Base-by-base conservation (phyloP, 2,113 vertebrate genomes). In the Leptobrachium ailaonicum region DNA sequence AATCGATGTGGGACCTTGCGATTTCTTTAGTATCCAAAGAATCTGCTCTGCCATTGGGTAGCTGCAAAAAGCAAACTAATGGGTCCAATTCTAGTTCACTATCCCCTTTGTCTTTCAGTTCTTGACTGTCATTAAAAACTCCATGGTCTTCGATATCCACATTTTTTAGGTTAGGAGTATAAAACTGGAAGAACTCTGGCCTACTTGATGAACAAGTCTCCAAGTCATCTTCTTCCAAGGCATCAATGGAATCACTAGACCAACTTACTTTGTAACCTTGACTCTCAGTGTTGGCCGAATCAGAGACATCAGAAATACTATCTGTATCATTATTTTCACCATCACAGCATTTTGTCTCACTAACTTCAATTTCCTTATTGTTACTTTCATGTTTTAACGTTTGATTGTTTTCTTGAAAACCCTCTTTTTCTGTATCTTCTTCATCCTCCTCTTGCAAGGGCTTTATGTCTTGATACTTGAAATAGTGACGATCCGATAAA, bases 171-270 rank as follows among this genome's bases (percentile, higher is more conserved):
- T 86, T 91, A 1, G 92, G 89, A 0, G 90, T 82, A 80, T 85
- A 88, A 2, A 95, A 88, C 2, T 88, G 93, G 78, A 95, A 84
- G 76, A 85, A 90, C 10, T 88, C 75, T 0, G 88, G 84, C 11
- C 86, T 74, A 75, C 93, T 92, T 2, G 89, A 89, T 71, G 94
- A 96, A 69, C 94, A 94, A 0, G 92, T 74, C 3, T 83, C 96
- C 50, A 80, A 68, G 82, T 95, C 95, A 0, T 98, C 96, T 14
- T 97, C 96, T 47, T 97, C 95, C 63, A 99, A 86, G 1, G 95
- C 94, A 0, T 95, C 96, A 87, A 97, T 58, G 4, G 97, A 99
- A 75, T 96, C 92, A 8, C 95, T 98, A 0, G 95, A 97, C 79
- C 95, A 95, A n/a, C 96, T 98, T 70, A 91, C 94, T 84, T 95